phyloP scores from a whole-genome alignment of 1,140 invertebrate species.

The Caenorhabditis elegans region WBcel235 BX284605.5:12437501-12438000 shows the following conservation, averaged over 20 bases:
- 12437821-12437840: background rate
- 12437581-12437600: background rate
- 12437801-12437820: background rate
- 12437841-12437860: background rate
- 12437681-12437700: background rate
- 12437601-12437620: background rate
- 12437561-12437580: background rate
- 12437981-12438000: background rate
- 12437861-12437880: background rate
- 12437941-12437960: background rate
- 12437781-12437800: background rate
- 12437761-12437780: background rate
- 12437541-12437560: background rate
- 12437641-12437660: background rate
- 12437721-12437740: no score
- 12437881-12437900: background rate
- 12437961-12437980: background rate
- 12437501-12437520: conserved; percentile 9
- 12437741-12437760: background rate
- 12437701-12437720: no score
- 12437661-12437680: no score
- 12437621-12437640: background rate
- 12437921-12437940: background rate
- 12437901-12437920: background rate
- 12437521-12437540: background rate